Evolutionary conservation across 2,113 vertebrate species (phyloP), one percentile per base, ranked within the genome.

Genomic region (Tonatia bakeri): DNA sequence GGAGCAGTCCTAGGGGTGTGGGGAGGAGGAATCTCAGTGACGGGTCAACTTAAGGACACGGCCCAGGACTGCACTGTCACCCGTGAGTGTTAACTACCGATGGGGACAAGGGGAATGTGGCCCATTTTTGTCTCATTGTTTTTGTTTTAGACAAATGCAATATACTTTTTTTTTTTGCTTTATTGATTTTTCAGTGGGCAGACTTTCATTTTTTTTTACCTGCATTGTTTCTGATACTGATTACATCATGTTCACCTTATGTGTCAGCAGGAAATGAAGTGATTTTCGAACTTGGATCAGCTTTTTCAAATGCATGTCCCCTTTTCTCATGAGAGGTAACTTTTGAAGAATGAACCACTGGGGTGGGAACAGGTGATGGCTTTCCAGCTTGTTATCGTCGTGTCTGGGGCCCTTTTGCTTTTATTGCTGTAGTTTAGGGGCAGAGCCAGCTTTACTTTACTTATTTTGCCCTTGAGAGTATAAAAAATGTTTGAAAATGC

Each of bases 161-260:
- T 77, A 67, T 14, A 22, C 20, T 52, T 91, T 33, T 83, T 65
- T 76, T 84, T 59, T 84, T 59, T 95, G 47, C 26, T 80, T 80
- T 40, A 65, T 80, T 87, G 43, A 79, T 76, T 70, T 79, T 91
- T 43, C 9, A 50, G 43, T 79, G 13, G 54, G 36, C 33, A 90
- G 20, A 79, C 2, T 64, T 72, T 75, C 17, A n/a, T 17, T 77
- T 77, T 43, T 75, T 38, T 59, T 54, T 81, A 52, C 64, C 40
- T 52, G 86, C 65, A 22, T 82, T 94, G 59, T 89, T 96, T 94
- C 93, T 4, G 2, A 45, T 65, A n/a, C 69, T 84, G 56, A 88
- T 95, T 75, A 80, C 89, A 59, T 77, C 22, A 19, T 31, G 28
- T 70, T 90, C 89, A 38, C 16, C 70, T 91, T 88, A 64, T 43